Evolutionary conservation across 2,797 vertebrate species (phyloP).

Genomic region (Limosa lapponica): DNA sequence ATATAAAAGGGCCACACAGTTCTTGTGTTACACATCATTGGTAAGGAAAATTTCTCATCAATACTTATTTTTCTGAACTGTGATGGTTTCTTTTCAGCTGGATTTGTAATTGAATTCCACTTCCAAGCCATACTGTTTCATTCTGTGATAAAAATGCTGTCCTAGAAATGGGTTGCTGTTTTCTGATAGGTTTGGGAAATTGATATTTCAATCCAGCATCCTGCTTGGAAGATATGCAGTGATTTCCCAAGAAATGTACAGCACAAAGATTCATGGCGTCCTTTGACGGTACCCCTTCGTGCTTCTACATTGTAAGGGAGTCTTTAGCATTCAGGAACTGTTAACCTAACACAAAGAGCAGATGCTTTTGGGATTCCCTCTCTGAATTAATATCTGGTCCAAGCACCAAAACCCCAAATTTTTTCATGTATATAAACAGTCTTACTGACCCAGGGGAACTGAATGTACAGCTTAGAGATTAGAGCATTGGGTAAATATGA

Average conservation of each 20-base stretch:
- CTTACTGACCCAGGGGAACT: background rate
- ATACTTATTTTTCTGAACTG: background rate
- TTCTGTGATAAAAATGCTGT: background rate
- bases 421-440: background rate
- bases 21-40: background rate
- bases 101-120: background rate
- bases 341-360: background rate
- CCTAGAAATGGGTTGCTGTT: background rate
- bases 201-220: background rate
- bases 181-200: background rate
- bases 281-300: background rate
- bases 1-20: background rate
- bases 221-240: background rate
- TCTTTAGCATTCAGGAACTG: background rate
- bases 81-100: background rate
- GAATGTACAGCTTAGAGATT: background rate
- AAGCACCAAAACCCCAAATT: accelerated
- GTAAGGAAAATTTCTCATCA: background rate
- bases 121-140: background rate
- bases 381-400: constrained; percentile 10
- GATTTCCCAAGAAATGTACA: constrained; percentile 9
- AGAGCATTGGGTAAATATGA: background rate
- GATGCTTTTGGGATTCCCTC: background rate
- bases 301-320: background rate
- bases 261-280: background rate